These are phyloP conservation scores for Phoxinus phoxinus DNA, from an alignment of 2,113 vertebrate species.

Conservation along the genomic window DNA sequence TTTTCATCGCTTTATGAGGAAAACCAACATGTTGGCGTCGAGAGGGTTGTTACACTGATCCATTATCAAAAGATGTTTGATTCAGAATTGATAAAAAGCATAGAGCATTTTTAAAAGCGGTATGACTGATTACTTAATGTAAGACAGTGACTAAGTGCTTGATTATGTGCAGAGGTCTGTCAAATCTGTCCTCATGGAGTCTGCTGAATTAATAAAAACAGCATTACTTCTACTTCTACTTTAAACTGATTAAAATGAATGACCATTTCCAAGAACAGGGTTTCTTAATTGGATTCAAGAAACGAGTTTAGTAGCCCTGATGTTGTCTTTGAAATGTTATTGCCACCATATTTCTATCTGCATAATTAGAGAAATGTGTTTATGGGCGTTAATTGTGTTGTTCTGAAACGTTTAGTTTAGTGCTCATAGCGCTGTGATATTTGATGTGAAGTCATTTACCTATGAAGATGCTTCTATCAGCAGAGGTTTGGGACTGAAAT, in stretches of 20 bases:
- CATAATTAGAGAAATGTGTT: not conserved
- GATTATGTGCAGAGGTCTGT: constrained; percentile 8
- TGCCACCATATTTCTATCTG: not conserved
- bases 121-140: constrained; percentile 17
- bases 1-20: not conserved
- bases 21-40: not conserved
- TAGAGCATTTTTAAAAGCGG: constrained; percentile 14
- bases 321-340: not conserved
- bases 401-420: not conserved
- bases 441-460: not conserved
- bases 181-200: constrained; percentile 16
- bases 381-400: not conserved
- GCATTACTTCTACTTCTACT: not conserved
- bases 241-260: constrained; percentile 48
- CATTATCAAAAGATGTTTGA: not conserved
- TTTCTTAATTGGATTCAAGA: constrained; percentile 40
- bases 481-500: not conserved
- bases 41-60: constrained; percentile 14
- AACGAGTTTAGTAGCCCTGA: not conserved
- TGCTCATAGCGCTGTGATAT: not conserved
- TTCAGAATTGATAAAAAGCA: not conserved
- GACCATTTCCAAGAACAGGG: constrained; percentile 40
- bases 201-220: constrained; percentile 41
- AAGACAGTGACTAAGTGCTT: constrained; percentile 34
- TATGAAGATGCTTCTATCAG: not conserved